A percentile compares a stretch with the other conserved stretches of the same genome.
Evolutionary conservation across 2,888 invertebrate species (phyloP).

Genomic region (Litoditis marina): DNA sequence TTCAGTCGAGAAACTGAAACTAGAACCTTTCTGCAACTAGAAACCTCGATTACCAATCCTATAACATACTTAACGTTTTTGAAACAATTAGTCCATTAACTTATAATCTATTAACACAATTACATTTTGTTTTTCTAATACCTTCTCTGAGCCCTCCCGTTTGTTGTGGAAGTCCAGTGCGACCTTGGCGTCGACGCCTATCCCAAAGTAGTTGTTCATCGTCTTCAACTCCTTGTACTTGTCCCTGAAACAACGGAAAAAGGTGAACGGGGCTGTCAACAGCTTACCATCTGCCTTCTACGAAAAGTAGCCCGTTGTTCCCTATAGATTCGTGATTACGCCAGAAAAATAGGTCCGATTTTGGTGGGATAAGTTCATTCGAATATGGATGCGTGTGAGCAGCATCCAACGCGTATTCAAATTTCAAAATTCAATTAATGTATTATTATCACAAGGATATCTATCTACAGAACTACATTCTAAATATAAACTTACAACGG

Average conservation of each 20-base stretch:
- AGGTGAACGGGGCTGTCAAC: not conserved
- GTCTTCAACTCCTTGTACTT: constrained; percentile 86
- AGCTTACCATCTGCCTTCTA: not conserved
- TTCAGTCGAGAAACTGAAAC: too few species aligned
- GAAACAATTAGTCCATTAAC: too few species aligned
- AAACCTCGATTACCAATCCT: too few species aligned
- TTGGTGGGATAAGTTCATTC: too few species aligned
- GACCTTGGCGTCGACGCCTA: constrained; percentile 95
- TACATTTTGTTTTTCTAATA: too few species aligned
- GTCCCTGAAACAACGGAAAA: constrained; percentile 67
- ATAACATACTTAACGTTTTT: too few species aligned
- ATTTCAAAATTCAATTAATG: not conserved
- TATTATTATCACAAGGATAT: not conserved
- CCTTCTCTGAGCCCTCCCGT: constrained; percentile 89
- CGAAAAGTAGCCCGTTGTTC: not conserved
- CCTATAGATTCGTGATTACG: too few species aligned
- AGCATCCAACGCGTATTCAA: too few species aligned
- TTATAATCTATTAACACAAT: too few species aligned
- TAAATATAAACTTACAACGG: constrained; percentile 23
- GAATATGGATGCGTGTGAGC: too few species aligned
- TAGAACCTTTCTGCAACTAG: too few species aligned
- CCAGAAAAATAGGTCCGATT: too few species aligned
- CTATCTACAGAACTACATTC: not conserved
- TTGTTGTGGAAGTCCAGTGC: constrained; percentile 94
- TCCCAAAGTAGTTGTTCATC: constrained; percentile 98